phyloP scores from a whole-genome alignment of 2,888 invertebrate species.

The Athrips mouffetella region DNA sequence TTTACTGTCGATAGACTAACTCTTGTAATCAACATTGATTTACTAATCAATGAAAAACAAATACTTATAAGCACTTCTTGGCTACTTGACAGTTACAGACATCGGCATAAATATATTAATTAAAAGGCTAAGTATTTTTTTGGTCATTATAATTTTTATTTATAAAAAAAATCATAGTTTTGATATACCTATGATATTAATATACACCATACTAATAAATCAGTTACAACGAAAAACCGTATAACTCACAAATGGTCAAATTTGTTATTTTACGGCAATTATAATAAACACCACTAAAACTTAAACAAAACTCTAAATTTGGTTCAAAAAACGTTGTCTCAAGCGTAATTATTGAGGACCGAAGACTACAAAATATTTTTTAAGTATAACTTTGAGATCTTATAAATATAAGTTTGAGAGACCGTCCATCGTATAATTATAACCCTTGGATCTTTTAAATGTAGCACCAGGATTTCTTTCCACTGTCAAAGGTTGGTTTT shows the following conservation, averaged over 20 bases:
- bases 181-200: neutral
- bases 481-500: slow-evolving; percentile 33
- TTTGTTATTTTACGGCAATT: slow-evolving; percentile 3
- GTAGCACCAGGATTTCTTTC: slow-evolving; percentile 28
- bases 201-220: neutral
- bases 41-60: too few relatives aligned
- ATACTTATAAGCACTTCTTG: too few relatives aligned
- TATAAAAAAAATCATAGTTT: too few relatives aligned
- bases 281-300: neutral
- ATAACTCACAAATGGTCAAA: slow-evolving; percentile 3
- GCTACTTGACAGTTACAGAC: too few relatives aligned
- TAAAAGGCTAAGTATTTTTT: too few relatives aligned
- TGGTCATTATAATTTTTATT: too few relatives aligned
- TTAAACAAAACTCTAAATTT: slow-evolving; percentile 16
- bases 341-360: slow-evolving; percentile 6
- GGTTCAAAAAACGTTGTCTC: slow-evolving; percentile 29
- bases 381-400: slow-evolving; percentile 45
- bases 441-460: slow-evolving; percentile 49
- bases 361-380: slow-evolving; percentile 31
- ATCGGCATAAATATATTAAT: too few relatives aligned
- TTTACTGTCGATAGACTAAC: too few relatives aligned
- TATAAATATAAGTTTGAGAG: slow-evolving; percentile 44
- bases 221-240: neutral
- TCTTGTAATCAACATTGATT: too few relatives aligned
- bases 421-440: slow-evolving; percentile 44